These are phyloP conservation scores for Pteronotus mesoamericanus DNA, from an alignment of 2,797 vertebrate species.

Conservation along the genomic window DNA sequence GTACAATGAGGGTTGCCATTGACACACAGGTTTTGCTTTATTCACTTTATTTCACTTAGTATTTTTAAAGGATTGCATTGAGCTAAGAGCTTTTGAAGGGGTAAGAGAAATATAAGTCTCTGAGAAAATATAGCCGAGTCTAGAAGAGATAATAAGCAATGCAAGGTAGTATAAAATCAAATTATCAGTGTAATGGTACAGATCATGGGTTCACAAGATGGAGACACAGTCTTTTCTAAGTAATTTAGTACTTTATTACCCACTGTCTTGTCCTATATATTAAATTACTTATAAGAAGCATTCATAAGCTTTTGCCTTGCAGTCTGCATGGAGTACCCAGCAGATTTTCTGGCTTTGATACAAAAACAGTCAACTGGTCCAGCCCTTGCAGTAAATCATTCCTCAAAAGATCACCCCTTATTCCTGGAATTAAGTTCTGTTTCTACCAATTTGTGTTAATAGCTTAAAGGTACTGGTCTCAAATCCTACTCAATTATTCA, in stretches of 20 bases:
- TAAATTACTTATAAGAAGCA: constrained; percentile 23
- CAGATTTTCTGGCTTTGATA: not conserved
- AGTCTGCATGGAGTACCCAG: not conserved
- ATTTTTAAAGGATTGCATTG: not conserved
- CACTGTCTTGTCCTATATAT: not conserved
- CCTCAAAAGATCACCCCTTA: not conserved
- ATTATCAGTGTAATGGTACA: not conserved
- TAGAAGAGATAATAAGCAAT: constrained; percentile 3
- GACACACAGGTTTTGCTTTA: constrained; percentile 7
- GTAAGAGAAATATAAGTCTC: not conserved
- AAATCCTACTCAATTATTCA: not conserved
- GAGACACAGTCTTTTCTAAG: constrained; percentile 5
- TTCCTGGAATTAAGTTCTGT: constrained; percentile 41
- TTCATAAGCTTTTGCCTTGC: not conserved
- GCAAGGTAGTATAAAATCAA: constrained; percentile 27
- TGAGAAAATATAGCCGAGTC: not conserved
- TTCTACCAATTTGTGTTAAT: constrained; percentile 15
- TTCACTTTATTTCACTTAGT: not conserved
- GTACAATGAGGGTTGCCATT: not conserved
- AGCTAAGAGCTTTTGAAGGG: not conserved
- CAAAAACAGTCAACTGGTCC: not conserved
- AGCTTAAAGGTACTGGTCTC: not conserved
- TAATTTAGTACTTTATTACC: constrained; percentile 19
- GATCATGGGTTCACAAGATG: not conserved
- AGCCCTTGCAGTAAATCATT: not conserved